Percentiles rank a stretch among this genome's conserved stretches.
Evolutionary conservation across 2,797 vertebrate species (phyloP).

Genomic region (Corythornis leucogaster): DNA sequence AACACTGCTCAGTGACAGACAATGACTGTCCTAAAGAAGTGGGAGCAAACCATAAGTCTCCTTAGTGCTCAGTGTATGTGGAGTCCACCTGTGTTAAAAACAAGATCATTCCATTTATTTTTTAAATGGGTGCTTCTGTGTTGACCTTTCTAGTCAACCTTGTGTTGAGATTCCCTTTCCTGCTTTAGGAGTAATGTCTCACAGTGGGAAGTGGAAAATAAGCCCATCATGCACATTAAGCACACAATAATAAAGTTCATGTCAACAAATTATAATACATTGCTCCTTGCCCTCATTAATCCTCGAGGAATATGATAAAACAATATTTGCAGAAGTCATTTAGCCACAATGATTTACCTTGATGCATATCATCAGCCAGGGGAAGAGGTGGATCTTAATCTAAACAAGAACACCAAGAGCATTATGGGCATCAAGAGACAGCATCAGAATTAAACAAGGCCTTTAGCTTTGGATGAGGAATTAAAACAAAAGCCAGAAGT

Average conservation of each 20-base stretch:
- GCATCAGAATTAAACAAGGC: neutral
- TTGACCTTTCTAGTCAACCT: neutral
- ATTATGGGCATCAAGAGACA: neutral
- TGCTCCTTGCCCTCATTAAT: neutral
- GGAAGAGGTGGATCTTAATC: neutral
- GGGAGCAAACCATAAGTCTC: neutral
- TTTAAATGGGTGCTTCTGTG: neutral
- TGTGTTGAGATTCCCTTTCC: neutral
- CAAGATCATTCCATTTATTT: neutral
- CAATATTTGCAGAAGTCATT: neutral
- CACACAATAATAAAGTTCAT: neutral
- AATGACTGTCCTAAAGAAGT: neutral
- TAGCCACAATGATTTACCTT: neutral
- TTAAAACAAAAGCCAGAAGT: neutral
- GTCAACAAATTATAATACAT: neutral
- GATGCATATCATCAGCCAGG: neutral
- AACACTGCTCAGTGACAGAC: neutral
- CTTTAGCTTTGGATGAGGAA: neutral
- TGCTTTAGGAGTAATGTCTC: neutral
- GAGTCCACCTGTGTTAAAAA: neutral
- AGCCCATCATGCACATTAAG: neutral
- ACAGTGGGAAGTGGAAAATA: neutral
- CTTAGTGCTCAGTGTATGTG: neutral
- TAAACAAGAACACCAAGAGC: neutral
- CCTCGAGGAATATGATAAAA: neutral